These are phyloP conservation scores for Sebastes aleutianus DNA, from an alignment of 2,797 vertebrate species.

Conservation along the genomic window DNA sequence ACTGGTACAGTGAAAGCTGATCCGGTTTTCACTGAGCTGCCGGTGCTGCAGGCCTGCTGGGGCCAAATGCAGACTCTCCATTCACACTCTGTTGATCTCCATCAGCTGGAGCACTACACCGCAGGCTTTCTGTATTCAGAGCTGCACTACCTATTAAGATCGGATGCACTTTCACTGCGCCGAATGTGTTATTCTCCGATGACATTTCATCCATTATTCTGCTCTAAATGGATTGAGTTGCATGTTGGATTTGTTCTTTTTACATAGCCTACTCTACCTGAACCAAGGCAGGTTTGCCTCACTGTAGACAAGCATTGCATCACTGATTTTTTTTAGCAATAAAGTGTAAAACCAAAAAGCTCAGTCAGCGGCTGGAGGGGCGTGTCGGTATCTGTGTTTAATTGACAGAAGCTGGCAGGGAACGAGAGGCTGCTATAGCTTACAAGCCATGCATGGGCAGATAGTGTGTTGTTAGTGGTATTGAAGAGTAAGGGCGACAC, in stretches of 20 bases:
- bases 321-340: background rate
- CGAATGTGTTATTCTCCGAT: background rate
- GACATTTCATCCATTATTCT: background rate
- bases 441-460: background rate
- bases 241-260: background rate
- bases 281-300: background rate
- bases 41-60: constrained; percentile 43
- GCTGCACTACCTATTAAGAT: background rate
- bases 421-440: background rate
- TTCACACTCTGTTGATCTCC: constrained; percentile 52
- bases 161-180: background rate
- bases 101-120: constrained; percentile 36
- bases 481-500: background rate
- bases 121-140: constrained; percentile 20
- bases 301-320: background rate
- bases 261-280: background rate
- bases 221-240: background rate
- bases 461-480: background rate
- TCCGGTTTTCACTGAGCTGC: constrained; percentile 29
- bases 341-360: background rate
- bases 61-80: constrained; percentile 34
- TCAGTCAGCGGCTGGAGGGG: too few species aligned
- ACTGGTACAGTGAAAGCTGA: constrained; percentile 46
- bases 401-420: background rate
- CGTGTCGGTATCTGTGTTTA: background rate